Base-by-base conservation (phyloP, 1,140 invertebrate genomes). In the Drosophila cardini region DNA sequence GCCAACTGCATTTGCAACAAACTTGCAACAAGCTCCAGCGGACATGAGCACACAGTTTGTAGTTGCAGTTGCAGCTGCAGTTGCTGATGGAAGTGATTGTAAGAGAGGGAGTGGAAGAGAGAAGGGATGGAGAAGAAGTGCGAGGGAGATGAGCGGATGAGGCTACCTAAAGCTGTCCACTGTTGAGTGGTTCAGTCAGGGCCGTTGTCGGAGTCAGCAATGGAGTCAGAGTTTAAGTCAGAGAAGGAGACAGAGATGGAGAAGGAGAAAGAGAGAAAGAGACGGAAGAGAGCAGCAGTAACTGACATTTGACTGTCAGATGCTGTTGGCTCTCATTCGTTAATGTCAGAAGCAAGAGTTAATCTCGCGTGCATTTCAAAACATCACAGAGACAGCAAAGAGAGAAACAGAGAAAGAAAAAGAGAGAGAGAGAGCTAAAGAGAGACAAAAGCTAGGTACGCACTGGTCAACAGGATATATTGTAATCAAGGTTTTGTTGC, bases 291-390 rank as follows among this genome's bases (percentile, higher is more conserved):
- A 73, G 64, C 80, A 84, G 84, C 84, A 84, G 80, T 65, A 87
- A 80, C 84, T 89, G 84, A 87, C 84, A 89, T 89, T 87, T 87
- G 84, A 89, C 84, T 87, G 84, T 89, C 84, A 87, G 84, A 78
- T 89, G 84, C 80, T 87, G 84, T 87, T 87, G 83, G 83, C 83
- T 89, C 84, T 87, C 84, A 87, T 87, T 87, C 84, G 84, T 87
- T 87, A 87, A 87, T 89, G 84, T 87, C 84, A 80, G 84, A 69
- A 65, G 67, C 84, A 89, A 87, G 83, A 87, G 83, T 87, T 87
- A 87, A 87, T 87, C 83, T 89, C 80, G 83, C 83, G 83, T 89
- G 84, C 83, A 87, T 89, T 87, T 83, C 83, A 75, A 75, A 85
- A 87, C 72, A 87, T 65, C 69, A 38, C 58, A 36, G 63, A 72